phyloP scores from a whole-genome alignment of 2,888 invertebrate genomes.

The Kryphioiulus occultus region DNA sequence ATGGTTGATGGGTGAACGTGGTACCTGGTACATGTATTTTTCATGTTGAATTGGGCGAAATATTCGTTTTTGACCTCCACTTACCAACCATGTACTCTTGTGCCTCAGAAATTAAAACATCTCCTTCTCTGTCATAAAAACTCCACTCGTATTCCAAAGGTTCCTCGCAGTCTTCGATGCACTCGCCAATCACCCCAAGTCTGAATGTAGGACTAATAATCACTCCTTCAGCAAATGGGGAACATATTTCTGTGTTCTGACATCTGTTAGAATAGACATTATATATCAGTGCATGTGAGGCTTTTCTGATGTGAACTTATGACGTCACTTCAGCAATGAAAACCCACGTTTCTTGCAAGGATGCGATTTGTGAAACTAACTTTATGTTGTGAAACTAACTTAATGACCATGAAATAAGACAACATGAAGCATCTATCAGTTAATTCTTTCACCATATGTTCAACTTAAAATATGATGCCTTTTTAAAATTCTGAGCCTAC shows the following conservation, averaged over 20 bases:
- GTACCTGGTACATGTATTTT: too few species aligned
- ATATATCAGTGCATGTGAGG: not conserved
- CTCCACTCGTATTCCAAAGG: conserved; percentile 56
- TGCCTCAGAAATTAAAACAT: conserved; percentile 55
- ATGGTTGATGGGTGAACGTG: too few species aligned
- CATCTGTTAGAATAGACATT: conserved; percentile 14
- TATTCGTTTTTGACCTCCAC: conserved; percentile 52
- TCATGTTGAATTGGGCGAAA: too few species aligned
- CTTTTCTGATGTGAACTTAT: not conserved
- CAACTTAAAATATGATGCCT: too few species aligned
- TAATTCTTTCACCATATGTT: too few species aligned
- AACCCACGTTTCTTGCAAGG: not conserved
- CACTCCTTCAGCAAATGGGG: conserved; percentile 55
- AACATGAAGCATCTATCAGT: too few species aligned
- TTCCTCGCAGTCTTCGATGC: conserved; percentile 57
- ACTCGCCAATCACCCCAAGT: conserved; percentile 57
- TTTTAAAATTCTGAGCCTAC: too few species aligned
- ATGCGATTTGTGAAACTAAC: not conserved
- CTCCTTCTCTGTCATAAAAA: conserved; percentile 55
- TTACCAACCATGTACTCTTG: conserved; percentile 55
- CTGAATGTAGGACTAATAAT: conserved; percentile 57
- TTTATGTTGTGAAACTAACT: too few species aligned
- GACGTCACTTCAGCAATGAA: not conserved
- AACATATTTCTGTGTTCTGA: conserved; percentile 44
- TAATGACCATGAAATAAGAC: too few species aligned